Evolutionary conservation across 2,888 invertebrate species (phyloP), one percentile per base, ranked within the genome.

Genomic region (Marronus borbonicus): DNA sequence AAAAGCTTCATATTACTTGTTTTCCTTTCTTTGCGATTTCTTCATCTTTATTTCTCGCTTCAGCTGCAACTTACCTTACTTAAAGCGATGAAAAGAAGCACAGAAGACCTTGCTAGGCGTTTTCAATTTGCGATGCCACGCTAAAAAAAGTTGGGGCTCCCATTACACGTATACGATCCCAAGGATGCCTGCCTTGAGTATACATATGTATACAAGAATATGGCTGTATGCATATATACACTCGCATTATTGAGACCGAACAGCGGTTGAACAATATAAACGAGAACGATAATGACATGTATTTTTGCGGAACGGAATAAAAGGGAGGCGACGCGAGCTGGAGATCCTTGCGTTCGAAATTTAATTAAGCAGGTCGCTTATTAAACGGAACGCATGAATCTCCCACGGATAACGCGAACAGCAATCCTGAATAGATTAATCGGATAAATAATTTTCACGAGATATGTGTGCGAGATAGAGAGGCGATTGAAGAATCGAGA

Each of bases 261-360:
- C 24, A 24, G 24, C 24, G 14, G 24, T 62, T 4, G 28, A 4
- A 31, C 12, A 62, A 62, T 31, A 31, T 62, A 12, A 62, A 62
- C 20, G 55, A 58, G 55, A 20, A 62, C 62, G 62, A 62, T 62
- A 62, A 62, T 62, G 62, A 62, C 62, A 62, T 31, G 62, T 62
- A 62, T 62, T 62, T 62, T 62, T 62, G 14, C 62, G 55, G 44
- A 44, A 44, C 44, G 44, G 44, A 44, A 44, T 44, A 44, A 28
- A 10, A 20, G 62, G 24, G 14, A 24, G 20, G 62, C 28, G 12
- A 31, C 62, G 31, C 62, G 62, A 20, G 20, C n/a, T 10, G 55
- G 8, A 58, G 17, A 20, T 20, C 1, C 20, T 24, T 20, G 20
- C 20, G 24, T 58, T 58, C 20, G 20, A 58, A 8, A 58, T 58